phyloP scores from a whole-genome alignment of 2,113 vertebrate genomes.

The Corythornis madagascariensis region DNA sequence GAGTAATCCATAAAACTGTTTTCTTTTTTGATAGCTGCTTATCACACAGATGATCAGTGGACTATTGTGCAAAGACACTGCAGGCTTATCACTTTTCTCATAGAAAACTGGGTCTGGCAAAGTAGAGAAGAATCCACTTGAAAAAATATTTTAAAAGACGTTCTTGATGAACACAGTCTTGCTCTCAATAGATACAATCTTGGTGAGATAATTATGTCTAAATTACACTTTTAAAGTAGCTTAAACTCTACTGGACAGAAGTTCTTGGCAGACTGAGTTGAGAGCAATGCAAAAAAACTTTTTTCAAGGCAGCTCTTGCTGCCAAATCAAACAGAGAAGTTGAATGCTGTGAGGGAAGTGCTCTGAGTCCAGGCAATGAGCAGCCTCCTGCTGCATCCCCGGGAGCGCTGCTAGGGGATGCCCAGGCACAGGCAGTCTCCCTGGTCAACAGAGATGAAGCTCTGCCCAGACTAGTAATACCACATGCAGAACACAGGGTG shows the following conservation, averaged over 20 bases:
- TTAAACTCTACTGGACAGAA: constrained; percentile 48
- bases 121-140: constrained; percentile 17
- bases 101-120: not conserved
- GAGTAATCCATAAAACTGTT: not conserved
- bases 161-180: constrained; percentile 41
- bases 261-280: constrained; percentile 24
- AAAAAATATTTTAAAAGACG: constrained; percentile 36
- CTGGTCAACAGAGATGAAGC: not conserved
- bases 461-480: constrained; percentile 13
- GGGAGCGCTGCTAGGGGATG: not conserved
- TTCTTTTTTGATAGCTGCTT: constrained; percentile 18
- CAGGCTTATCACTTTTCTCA: constrained; percentile 4
- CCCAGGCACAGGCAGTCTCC: not conserved
- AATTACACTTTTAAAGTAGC: constrained; percentile 38
- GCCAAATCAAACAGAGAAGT: constrained; percentile 24
- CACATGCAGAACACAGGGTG: not conserved
- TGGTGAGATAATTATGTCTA: constrained; percentile 45
- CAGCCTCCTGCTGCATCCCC: not conserved
- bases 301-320: constrained; percentile 5
- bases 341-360: constrained; percentile 4
- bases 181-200: constrained; percentile 54
- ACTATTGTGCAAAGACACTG: not conserved
- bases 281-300: constrained; percentile 18
- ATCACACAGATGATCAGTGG: not conserved
- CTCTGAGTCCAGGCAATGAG: constrained; percentile 23